Percentiles rank a stretch among this genome's conserved stretches.
phyloP scores from a whole-genome alignment of 2,113 vertebrate genomes.

The Ibidorhyncha struthersii region DNA sequence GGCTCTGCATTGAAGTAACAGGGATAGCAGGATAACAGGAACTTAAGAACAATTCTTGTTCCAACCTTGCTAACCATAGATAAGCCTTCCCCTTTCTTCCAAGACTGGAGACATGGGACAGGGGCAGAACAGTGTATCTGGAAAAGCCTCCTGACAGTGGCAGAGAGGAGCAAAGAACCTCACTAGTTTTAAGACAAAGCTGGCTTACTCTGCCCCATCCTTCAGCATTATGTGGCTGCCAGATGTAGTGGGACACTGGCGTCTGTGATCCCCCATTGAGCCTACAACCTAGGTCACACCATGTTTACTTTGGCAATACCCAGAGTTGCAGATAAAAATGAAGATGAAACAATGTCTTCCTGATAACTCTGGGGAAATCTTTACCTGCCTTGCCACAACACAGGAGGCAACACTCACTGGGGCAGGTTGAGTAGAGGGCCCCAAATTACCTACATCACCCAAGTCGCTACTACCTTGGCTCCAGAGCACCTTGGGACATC shows the following conservation, averaged over 20 bases:
- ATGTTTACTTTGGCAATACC: background rate
- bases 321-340: background rate
- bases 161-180: background rate
- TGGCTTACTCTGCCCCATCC: background rate
- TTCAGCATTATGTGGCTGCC: background rate
- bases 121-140: background rate
- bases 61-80: background rate
- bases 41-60: background rate
- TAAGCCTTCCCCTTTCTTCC: background rate
- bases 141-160: background rate
- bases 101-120: background rate
- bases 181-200: background rate
- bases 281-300: background rate
- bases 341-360: background rate
- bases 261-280: background rate
- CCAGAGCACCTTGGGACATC: conserved; percentile 18
- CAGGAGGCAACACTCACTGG: background rate
- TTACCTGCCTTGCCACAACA: background rate
- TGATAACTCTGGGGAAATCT: background rate
- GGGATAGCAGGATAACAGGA: background rate
- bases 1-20: background rate
- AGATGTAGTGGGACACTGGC: background rate
- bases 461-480: conserved; percentile 37
- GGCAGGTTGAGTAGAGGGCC: background rate
- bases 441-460: background rate